These are phyloP conservation scores for Periparus ater DNA, from an alignment of 2,797 vertebrate genomes.

Conservation along the genomic window DNA sequence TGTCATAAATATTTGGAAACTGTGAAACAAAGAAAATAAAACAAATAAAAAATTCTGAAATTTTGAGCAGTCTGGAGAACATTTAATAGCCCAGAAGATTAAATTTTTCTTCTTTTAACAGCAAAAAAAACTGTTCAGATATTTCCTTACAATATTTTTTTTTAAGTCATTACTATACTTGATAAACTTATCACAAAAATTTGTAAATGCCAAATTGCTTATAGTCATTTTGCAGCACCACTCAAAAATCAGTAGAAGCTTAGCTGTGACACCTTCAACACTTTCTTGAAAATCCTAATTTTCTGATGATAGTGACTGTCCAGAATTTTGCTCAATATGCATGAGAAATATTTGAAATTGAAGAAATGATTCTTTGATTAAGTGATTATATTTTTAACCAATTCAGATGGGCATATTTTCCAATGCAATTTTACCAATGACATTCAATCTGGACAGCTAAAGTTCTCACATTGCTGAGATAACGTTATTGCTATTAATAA, in stretches of 20 bases:
- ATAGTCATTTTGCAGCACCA: neutral
- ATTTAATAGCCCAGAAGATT: neutral
- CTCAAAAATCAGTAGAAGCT: neutral
- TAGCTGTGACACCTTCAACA: neutral
- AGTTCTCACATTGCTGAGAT: neutral
- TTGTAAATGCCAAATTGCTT: neutral
- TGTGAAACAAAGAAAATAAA: neutral
- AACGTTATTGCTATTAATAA: constrained; percentile 31
- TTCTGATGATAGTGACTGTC: neutral
- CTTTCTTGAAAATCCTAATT: neutral
- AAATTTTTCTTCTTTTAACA: neutral
- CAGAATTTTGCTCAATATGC: neutral
- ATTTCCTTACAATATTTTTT: neutral
- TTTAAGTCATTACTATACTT: neutral
- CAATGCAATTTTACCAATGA: neutral
- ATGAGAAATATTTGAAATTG: constrained; percentile 10
- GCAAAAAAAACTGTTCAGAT: neutral
- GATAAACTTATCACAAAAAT: neutral
- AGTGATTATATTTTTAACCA: constrained; percentile 42
- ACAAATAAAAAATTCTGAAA: neutral
- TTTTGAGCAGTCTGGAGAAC: neutral
- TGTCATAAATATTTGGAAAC: neutral
- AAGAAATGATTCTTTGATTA: constrained; percentile 14
- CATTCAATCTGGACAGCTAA: neutral
- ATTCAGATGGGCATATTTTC: neutral